Evolutionary conservation across 2,888 invertebrate species (phyloP), one percentile per base, ranked within the genome.

Genomic region (Halictus quadricinctus): DNA sequence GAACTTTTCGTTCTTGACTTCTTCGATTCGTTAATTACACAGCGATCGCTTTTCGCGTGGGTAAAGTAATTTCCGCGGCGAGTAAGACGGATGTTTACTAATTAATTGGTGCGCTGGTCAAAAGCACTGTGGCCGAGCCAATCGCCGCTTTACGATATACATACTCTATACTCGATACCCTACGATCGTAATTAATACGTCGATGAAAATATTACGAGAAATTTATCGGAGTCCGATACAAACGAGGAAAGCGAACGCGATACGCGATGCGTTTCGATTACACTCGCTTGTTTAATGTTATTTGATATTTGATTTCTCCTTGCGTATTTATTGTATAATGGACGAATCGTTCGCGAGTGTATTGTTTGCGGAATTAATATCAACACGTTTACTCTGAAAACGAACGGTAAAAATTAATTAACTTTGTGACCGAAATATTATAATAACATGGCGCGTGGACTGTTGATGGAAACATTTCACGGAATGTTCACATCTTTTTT

Each of bases 31-130:
- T 73, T 83, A 77, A 83, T 81, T 81, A 76, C 72, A 76, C 76
- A 46, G 43, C 75, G 15, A 2, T 13, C 41, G 29, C 13, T 29
- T 76, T 73, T 43, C 76, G 46, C 72, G 80, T 13, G 73, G 29
- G 74, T 69, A 58, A 74, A 81, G 58, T 69, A 73, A 81, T 81
- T 81, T 77, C 76, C 72, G 10, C 21, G 46, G 29, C 83, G 72
- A 43, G 72, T 70, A 83, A 83, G 83, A 83, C 72, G 81, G 73
- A 83, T 81, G 81, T 81, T 70, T 83, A 77, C 76, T 83, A 83
- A 83, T 83, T 83, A 83, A 81, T 77, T 81, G 83, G 73, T n/a
- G 50, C 69, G 60, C 43, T 74, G 60, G 50, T 76, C 50, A 76
- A 81, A 83, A 83, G 81, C 66, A 21, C 18, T 29, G 66, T 15